These are phyloP conservation scores for Argyresthia albistria DNA, from an alignment of 2,888 invertebrate genomes.

Conservation along the genomic window DNA sequence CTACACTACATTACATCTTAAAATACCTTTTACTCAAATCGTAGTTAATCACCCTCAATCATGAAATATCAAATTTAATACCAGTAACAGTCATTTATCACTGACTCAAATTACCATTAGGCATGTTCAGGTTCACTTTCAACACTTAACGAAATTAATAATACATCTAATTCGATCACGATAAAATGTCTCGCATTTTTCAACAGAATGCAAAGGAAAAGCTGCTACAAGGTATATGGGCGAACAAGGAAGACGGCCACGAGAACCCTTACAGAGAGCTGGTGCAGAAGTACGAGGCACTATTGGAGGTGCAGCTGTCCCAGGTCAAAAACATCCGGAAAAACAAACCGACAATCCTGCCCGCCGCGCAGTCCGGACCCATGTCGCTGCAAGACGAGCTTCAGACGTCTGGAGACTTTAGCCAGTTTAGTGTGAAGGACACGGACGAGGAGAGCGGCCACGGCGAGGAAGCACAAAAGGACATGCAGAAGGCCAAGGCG, in stretches of 20 bases:
- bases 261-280: constrained; percentile 84
- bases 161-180: not conserved
- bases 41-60: too few relatives aligned
- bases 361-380: constrained; percentile 36
- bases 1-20: too few relatives aligned
- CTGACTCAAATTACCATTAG: not conserved
- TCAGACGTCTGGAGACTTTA: constrained; percentile 81
- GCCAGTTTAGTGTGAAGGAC: constrained; percentile 75
- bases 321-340: constrained; percentile 69
- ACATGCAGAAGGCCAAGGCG: constrained; percentile 56
- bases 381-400: constrained; percentile 80
- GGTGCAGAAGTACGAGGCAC: constrained; percentile 88
- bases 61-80: not conserved
- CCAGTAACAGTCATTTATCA: not conserved
- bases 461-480: constrained; percentile 65
- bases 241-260: constrained; percentile 63
- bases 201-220: constrained; percentile 67
- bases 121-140: not conserved
- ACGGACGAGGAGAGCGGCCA: constrained; percentile 77
- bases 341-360: constrained; percentile 34
- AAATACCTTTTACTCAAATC: too few relatives aligned
- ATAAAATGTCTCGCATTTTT: constrained; percentile 6
- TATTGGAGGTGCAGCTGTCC: constrained; percentile 82
- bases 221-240: constrained; percentile 65
- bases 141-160: not conserved